Percentiles rank a stretch among this genome's conserved stretches.
Evolutionary conservation across 2,888 invertebrate species (phyloP).

Genomic region (Encarsia formosa): DNA sequence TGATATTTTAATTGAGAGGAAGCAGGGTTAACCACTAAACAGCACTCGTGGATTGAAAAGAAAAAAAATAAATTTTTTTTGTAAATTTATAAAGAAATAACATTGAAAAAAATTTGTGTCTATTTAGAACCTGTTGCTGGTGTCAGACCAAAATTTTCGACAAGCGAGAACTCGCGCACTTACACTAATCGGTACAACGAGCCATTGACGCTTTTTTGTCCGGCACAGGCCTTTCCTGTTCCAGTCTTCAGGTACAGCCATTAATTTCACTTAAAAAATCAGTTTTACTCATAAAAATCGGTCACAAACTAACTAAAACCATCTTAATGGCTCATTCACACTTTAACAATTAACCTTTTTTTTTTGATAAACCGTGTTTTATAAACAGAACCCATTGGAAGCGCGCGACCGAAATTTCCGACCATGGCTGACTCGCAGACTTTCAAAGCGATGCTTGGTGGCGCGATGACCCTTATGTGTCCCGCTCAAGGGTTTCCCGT

Average conservation of each 20-base stretch:
- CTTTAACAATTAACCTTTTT: no score
- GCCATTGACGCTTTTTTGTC: slow-evolving; percentile 63
- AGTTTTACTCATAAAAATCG: no score
- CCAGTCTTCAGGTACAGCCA: slow-evolving; percentile 70
- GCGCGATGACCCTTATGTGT: slow-evolving; percentile 53
- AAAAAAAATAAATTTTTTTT: not conserved
- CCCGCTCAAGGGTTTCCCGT: slow-evolving; percentile 57
- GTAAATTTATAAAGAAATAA: not conserved
- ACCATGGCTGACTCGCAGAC: slow-evolving; percentile 53
- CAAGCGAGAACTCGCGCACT: slow-evolving; percentile 49
- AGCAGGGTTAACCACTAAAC: no score
- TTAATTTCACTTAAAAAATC: no score
- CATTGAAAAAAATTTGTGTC: slow-evolving; percentile 7
- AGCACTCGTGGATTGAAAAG: not conserved
- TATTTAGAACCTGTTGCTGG: slow-evolving; percentile 71
- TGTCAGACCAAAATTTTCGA: slow-evolving; percentile 56
- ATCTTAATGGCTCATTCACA: no score
- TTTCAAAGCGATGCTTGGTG: slow-evolving; percentile 46
- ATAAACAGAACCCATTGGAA: slow-evolving; percentile 60
- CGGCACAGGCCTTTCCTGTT: slow-evolving; percentile 72
- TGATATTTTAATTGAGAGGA: no score
- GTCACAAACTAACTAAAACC: no score
- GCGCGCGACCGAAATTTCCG: slow-evolving; percentile 61
- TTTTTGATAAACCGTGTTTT: no score
- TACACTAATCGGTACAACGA: slow-evolving; percentile 43